Conservation (phyloP, 2,113 vertebrate species). For the Garra rufa region DNA sequence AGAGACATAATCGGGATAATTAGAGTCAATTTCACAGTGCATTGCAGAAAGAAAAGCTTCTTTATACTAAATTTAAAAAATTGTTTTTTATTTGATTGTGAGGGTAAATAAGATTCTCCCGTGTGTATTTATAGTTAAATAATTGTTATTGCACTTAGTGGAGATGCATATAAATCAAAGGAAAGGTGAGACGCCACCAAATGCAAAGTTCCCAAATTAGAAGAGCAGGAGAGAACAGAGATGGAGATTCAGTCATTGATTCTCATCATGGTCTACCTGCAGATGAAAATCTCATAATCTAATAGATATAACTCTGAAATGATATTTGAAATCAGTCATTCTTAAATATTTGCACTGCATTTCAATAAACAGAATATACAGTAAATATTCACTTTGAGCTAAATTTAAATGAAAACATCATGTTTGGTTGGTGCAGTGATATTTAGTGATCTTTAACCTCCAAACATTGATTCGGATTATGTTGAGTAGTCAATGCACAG, state of each 20-base stretch:
- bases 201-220: neutral
- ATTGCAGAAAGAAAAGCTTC: neutral
- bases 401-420: no score
- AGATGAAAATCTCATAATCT: neutral
- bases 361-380: no score
- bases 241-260: neutral
- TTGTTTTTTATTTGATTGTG: neutral
- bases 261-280: neutral
- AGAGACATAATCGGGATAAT: neutral
- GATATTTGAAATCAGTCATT: neutral
- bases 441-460: neutral
- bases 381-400: no score
- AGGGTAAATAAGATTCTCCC: neutral
- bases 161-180: neutral
- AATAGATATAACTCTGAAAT: neutral
- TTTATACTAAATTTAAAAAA: neutral
- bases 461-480: neutral
- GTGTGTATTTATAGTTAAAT: neutral
- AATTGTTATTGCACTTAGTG: neutral
- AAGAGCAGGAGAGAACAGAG: neutral
- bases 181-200: neutral
- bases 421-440: no score
- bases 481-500: neutral
- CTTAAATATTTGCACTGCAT: neutral
- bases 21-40: neutral